A percentile compares a stretch with the other conserved stretches of the same genome.
Evolutionary conservation across 2,113 vertebrate species (phyloP).

Genomic region (Pteropus alecto): DNA sequence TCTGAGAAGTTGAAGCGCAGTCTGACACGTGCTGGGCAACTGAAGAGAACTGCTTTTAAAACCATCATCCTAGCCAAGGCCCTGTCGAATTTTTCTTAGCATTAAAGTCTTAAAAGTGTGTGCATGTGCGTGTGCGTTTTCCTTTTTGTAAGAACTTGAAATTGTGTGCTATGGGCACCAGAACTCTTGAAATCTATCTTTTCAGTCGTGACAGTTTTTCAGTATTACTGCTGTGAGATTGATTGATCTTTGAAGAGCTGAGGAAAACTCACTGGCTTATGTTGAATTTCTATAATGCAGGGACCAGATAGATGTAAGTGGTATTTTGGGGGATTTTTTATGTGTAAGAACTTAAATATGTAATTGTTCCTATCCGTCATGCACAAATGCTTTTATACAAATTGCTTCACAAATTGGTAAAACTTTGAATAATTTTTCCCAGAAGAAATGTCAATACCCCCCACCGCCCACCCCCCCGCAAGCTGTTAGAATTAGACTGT

Average conservation of each 20-base stretch:
- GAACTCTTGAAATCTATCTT: background rate
- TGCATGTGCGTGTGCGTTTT: background rate
- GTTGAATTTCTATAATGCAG: background rate
- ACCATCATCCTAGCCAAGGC: background rate
- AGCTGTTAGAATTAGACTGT: background rate
- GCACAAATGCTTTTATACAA: background rate
- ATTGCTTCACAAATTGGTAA: background rate
- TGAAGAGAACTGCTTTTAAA: background rate
- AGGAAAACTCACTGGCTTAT: background rate
- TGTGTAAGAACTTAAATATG: background rate
- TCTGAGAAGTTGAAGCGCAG: background rate
- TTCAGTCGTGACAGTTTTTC: background rate
- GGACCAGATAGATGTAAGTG: background rate
- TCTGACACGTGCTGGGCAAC: background rate
- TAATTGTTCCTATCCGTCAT: background rate
- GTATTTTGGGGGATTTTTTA: background rate
- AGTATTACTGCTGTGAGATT: background rate
- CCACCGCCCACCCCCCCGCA: background rate
- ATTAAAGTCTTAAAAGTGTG: background rate
- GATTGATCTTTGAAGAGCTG: background rate
- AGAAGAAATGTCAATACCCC: background rate
- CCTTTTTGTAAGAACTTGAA: background rate
- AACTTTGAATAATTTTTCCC: background rate
- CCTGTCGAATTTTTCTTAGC: background rate
- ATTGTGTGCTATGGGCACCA: background rate